Percentiles rank a stretch among this genome's conserved stretches.
Conservation (phyloP, 1,140 invertebrate species). For the Euura lappo region DNA sequence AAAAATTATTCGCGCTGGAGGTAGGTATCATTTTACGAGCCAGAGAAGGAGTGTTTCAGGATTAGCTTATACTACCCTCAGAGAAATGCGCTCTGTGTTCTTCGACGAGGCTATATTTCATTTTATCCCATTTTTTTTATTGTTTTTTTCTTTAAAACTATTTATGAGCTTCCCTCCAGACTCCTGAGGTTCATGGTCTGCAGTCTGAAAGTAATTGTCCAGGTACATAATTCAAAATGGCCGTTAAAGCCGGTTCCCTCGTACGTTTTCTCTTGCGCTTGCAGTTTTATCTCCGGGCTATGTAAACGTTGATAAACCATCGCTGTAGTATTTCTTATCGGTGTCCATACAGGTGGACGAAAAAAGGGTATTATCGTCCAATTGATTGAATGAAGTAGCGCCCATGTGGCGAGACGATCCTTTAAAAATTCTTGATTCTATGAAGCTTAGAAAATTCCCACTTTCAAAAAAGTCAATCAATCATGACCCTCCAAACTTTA, state of each 20-base stretch:
- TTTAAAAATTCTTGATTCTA: too few species aligned
- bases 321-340: background rate
- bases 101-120: background rate
- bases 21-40: too few species aligned
- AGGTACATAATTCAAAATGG: conserved; percentile 2
- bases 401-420: too few species aligned
- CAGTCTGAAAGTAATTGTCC: background rate
- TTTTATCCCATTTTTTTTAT: background rate
- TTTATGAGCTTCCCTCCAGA: background rate
- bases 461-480: too few species aligned
- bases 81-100: background rate
- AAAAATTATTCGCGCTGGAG: too few species aligned
- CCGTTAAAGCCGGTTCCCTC: background rate
- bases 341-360: background rate
- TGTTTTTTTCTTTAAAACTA: background rate
- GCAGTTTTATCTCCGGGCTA: background rate
- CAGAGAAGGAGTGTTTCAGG: too few species aligned
- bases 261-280: background rate
- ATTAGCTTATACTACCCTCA: too few species aligned
- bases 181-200: background rate
- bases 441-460: too few species aligned
- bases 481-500: too few species aligned
- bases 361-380: background rate
- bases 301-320: background rate
- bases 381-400: background rate